Evolutionary conservation across 2,888 invertebrate species (phyloP), one percentile per base, ranked within the genome.

Genomic region (Biston betularia): DNA sequence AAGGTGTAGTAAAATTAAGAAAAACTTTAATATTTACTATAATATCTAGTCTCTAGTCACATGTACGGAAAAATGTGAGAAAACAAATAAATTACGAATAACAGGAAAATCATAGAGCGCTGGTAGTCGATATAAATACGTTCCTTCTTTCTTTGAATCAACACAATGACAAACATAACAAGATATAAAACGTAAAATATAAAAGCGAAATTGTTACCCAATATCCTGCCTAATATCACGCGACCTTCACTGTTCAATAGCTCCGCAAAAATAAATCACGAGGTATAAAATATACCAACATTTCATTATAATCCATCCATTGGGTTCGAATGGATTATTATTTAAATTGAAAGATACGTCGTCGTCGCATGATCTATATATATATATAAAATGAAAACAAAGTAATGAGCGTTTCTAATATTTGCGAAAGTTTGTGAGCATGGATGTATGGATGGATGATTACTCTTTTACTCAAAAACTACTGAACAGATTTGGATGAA

Each of bases 231-330:
- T 33, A 42, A 57, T 62, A 62, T 65, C 56, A 52, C 50, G 48
- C 48, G 57, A 53, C 61, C 57, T 65, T 61, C 52, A 53, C n/a
- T 12, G 53, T 66, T 66, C 52, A 54, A 62, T 66, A 52, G 61
- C 8, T 57, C n/a, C 53, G 40, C 59, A 11, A 48, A 62, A 48
- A 66, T 62, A 66, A 66, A 66, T 66, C 66, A 53, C 62, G 24
- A 7, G 56, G 57, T 53, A 66, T 57, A 66, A 66, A 62, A 58
- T 70, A 52, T 58, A 65, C 50, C 60, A 61, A 44, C 53, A 54
- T 68, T 64, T 64, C 40, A 68, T 65, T 66, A 62, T 57, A 64
- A 64, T 60, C 53, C 60, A 58, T 54, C 53, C 60, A 58, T 54
- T 58, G 64, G 57, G 56, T 40, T 24, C 42, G 33, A 38, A 38